Evolutionary conservation across 2,797 vertebrate species (phyloP).

Genomic region (Hephaestus fuliginosus): DNA sequence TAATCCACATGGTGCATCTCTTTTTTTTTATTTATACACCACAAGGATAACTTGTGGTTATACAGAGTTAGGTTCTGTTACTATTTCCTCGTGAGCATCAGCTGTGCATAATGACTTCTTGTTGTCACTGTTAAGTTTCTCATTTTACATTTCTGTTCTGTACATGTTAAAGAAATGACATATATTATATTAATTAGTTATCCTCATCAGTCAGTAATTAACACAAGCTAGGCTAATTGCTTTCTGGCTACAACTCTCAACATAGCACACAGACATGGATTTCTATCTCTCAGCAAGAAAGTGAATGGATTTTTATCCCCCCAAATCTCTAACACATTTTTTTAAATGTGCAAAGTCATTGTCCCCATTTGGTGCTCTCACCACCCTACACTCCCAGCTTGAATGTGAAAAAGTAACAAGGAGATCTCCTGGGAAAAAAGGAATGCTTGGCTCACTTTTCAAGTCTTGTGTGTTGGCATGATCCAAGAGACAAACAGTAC

Average conservation of each 20-base stretch:
- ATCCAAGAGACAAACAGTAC: not conserved
- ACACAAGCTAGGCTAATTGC: not conserved
- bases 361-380: conserved; percentile 20
- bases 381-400: conserved; percentile 10
- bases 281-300: not conserved
- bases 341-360: not conserved
- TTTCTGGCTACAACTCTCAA: not conserved
- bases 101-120: not conserved
- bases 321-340: not conserved
- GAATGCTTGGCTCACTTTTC: not conserved
- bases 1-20: not conserved
- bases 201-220: too few species aligned
- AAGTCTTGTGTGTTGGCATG: not conserved
- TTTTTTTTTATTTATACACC: not conserved
- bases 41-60: not conserved
- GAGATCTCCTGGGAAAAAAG: not conserved
- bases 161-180: not conserved
- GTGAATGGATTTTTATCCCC: not conserved
- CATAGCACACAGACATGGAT: not conserved
- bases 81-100: not conserved
- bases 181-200: not conserved
- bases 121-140: not conserved
- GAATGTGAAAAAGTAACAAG: not conserved
- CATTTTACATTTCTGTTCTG: not conserved
- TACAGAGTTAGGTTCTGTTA: not conserved